A percentile compares a stretch with the other conserved stretches of the same genome.
phyloP scores from a whole-genome alignment of 1,140 invertebrate genomes.

The Antheraea mylitta region DNA sequence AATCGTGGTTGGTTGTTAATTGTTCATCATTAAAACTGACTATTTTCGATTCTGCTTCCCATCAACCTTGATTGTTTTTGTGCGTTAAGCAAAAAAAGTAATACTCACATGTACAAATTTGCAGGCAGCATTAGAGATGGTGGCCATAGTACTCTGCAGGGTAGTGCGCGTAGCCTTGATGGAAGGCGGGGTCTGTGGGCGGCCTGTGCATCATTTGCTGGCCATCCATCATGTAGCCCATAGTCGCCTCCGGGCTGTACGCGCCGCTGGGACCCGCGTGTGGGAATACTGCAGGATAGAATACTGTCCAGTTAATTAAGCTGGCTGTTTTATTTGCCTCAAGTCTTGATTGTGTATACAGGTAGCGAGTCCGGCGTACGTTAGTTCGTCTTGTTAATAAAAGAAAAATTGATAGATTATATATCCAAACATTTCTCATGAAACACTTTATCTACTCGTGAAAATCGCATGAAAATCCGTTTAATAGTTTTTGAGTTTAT shows the following conservation, averaged over 20 bases:
- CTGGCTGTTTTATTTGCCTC: constrained; percentile 28
- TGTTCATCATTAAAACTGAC: no score
- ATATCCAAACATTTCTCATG: no score
- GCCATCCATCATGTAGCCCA: constrained; percentile 98
- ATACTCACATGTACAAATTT: constrained; percentile 70
- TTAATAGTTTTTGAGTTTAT: no score
- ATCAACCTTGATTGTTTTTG: no score
- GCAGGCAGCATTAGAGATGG: constrained; percentile 85
- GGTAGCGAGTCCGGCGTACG: no score
- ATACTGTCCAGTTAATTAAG: constrained; percentile 74
- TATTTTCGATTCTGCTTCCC: no score
- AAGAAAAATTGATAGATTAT: no score
- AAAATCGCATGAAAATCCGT: no score
- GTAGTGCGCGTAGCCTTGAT: constrained; percentile 94
- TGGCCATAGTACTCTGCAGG: constrained; percentile 94
- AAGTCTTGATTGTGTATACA: no score
- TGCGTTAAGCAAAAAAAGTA: constrained; percentile 1
- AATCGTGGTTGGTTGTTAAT: no score
- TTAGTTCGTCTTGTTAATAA: no score
- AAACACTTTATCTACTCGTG: no score
- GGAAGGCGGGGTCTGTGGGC: constrained; percentile 92
- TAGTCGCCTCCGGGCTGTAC: constrained; percentile 95
- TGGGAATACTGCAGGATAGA: constrained; percentile 88
- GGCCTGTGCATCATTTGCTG: constrained; percentile 97
- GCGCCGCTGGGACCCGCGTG: constrained; percentile 95